Base-by-base conservation (phyloP, 1,140 invertebrate species). In the Monomorium pharaonis region DNA sequence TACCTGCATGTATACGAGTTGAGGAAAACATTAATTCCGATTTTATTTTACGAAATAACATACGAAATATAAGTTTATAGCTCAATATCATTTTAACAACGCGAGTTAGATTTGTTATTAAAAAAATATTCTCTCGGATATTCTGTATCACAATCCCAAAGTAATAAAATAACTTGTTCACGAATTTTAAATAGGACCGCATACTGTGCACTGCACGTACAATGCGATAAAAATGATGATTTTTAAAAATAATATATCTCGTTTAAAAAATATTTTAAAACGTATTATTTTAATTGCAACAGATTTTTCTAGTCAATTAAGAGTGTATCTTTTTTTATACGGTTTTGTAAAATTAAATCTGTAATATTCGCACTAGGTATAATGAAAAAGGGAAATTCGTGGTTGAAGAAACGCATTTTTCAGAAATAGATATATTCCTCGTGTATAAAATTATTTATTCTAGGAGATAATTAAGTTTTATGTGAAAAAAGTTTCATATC, bases 161-260 rank as follows among this genome's bases (percentile, higher is more conserved):
- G 14, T 77, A 77, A 47, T 58, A 27, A 63, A 77, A 77, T 65
- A 77, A 65, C 6, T 63, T 77, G 42, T 76, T 62, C 27, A 37
- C 14, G 27, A 63, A 63, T 77, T 47, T 63, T 6, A 14, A 77
- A 47, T 63, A 44, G 37, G 30, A 63, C 30, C 14, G 16, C 4
- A n/a, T 9, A 75, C 3, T 9, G 24, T 63, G 24, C 4, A 37
- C 14, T 42, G 12, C 12, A 72, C n/a, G 6, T 75, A 42, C 21
- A 42, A 27, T 76, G 21, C 9, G 1, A 42, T 62, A 62, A 12
- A 63, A 77, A 77, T 27, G 21, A 14, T 37, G 12, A n/a, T 16
- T 33, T 75, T 75, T 77, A 47, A 33, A 37, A 30, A 27, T 18
- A 63, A 33, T 18, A 18, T 77, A 44, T 30, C 24, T 63, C 1